These are phyloP conservation scores for Parnassius orleans DNA, from an alignment of 2,888 invertebrate species.

Conservation along the genomic window DNA sequence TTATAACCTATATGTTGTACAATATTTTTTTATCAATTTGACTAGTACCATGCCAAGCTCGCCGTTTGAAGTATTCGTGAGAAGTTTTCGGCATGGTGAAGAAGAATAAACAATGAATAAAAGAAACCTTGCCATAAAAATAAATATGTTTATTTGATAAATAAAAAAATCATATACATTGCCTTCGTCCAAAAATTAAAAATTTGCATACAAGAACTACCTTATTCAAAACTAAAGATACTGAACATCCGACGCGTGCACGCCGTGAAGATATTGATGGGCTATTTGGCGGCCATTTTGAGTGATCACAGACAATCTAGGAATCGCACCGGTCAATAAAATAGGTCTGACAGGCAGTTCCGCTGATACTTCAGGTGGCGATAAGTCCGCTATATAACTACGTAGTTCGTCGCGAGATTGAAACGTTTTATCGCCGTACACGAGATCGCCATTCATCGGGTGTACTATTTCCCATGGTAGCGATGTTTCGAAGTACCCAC, in stretches of 20 bases:
- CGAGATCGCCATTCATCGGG: slow-evolving; percentile 34
- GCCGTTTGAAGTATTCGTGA: too few relatives aligned
- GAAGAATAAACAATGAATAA: too few relatives aligned
- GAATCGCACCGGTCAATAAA: slow-evolving; percentile 38
- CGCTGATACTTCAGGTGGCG: slow-evolving; percentile 35
- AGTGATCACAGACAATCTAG: slow-evolving; percentile 51
- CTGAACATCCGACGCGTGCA: slow-evolving; percentile 45
- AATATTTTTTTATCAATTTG: too few relatives aligned
- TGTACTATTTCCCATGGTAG: slow-evolving; percentile 48
- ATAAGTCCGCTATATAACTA: slow-evolving; percentile 41
- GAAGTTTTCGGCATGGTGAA: too few relatives aligned
- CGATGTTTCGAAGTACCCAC: slow-evolving; percentile 68
- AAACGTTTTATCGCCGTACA: slow-evolving; percentile 60
- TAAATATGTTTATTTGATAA: too few relatives aligned
- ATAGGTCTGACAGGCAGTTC: slow-evolving; percentile 39
- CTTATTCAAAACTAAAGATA: slow-evolving; percentile 41
- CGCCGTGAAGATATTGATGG: slow-evolving; percentile 54
- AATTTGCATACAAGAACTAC: too few relatives aligned
- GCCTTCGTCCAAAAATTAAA: too few relatives aligned
- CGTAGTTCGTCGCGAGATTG: slow-evolving; percentile 48
- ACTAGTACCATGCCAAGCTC: too few relatives aligned
- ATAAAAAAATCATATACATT: too few relatives aligned
- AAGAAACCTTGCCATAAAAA: too few relatives aligned
- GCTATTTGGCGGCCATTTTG: slow-evolving; percentile 52
- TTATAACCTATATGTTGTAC: too few relatives aligned